Evolutionary conservation across 2,797 vertebrate species (phyloP).

Genomic region (Gorsachius magnificus): DNA sequence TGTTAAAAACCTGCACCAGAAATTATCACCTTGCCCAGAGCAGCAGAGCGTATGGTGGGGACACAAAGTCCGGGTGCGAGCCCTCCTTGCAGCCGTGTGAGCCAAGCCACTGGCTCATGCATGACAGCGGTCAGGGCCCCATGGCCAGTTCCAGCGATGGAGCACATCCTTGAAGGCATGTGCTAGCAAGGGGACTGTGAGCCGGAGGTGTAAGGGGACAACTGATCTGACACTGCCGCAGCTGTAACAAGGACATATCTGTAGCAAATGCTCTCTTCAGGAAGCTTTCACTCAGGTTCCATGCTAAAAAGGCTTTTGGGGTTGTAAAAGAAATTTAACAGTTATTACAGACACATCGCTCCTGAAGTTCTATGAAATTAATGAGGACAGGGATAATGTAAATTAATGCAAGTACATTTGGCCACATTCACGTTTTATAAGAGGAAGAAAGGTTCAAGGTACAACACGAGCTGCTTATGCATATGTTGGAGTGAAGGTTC

Average conservation of each 20-base stretch:
- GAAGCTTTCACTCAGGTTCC: not conserved
- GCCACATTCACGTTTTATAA: not conserved
- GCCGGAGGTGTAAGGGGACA: not conserved
- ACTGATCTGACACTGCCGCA: not conserved
- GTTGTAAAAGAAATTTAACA: not conserved
- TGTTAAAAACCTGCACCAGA: not conserved
- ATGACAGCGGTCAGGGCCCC: not conserved
- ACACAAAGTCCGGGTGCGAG: not conserved
- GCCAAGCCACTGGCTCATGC: not conserved
- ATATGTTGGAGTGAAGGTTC: not conserved
- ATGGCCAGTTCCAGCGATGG: not conserved
- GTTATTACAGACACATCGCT: not conserved
- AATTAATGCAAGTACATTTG: not conserved
- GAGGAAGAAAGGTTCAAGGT: not conserved
- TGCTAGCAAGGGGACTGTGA: not conserved
- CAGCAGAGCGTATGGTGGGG: not conserved
- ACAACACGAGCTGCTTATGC: not conserved
- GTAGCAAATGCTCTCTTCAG: not conserved
- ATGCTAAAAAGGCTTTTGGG: not conserved
- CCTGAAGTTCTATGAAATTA: not conserved
- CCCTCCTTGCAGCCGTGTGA: accelerated
- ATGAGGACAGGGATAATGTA: not conserved
- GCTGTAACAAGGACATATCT: not conserved
- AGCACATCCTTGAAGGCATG: not conserved
- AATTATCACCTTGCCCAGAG: not conserved